Percentiles rank a stretch among this genome's conserved stretches.
Evolutionary conservation across 2,888 invertebrate genomes (phyloP).

Genomic region (Balanococcus diminutus): DNA sequence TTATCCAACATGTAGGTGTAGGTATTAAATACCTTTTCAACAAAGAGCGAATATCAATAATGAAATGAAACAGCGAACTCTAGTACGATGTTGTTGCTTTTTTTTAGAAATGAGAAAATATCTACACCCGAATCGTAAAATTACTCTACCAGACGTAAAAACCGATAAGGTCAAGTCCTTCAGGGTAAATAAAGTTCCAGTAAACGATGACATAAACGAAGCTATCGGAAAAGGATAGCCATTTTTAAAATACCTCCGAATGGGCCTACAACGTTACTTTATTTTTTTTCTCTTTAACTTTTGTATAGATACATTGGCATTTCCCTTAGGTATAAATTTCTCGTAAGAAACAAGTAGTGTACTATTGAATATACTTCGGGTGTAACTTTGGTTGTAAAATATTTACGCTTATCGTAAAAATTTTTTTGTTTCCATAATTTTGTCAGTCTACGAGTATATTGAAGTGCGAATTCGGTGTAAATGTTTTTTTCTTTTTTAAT

Average conservation of each 20-base stretch:
- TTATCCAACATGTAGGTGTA: neutral
- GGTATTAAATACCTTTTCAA: neutral
- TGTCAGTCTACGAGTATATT: constrained; percentile 5
- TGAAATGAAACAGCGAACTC: neutral
- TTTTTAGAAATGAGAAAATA: neutral
- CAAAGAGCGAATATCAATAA: too few relatives aligned
- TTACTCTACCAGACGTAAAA: constrained; percentile 25
- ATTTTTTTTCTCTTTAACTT: neutral
- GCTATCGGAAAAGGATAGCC: constrained; percentile 43
- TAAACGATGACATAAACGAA: constrained; percentile 52
- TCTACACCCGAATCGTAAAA: neutral
- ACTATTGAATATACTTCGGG: neutral
- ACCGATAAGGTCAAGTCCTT: constrained; percentile 50
- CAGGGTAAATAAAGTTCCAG: constrained; percentile 48
- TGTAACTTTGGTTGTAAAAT: constrained; percentile 30
- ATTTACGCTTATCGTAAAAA: constrained; percentile 31
- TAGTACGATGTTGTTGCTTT: neutral
- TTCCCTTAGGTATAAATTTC: constrained; percentile 40
- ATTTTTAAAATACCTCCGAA: constrained; percentile 44
- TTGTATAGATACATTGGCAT: constrained; percentile 1
- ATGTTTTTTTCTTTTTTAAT: neutral
- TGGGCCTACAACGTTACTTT: constrained; percentile 10
- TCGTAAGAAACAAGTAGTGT: constrained; percentile 33
- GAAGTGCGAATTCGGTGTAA: neutral
- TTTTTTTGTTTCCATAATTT: constrained; percentile 10